Evolutionary conservation across 2,888 invertebrate species (phyloP).

Genomic region (Dynastes grantii): DNA sequence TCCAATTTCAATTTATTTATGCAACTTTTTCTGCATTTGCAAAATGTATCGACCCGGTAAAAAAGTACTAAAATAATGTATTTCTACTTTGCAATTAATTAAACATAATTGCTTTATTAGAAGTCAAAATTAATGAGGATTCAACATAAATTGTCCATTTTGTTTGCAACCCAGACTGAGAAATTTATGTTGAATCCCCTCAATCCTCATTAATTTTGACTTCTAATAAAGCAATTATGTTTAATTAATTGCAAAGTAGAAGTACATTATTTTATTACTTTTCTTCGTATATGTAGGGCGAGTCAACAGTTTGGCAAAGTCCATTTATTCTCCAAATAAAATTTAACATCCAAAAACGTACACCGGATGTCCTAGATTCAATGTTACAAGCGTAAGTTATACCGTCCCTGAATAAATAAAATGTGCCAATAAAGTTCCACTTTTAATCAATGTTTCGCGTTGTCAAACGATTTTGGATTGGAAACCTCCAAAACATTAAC

Average conservation of each 20-base stretch:
- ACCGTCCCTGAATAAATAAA: conserved; percentile 43
- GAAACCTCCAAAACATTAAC: too few species aligned
- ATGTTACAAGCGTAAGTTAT: background rate
- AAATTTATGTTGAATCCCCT: background rate
- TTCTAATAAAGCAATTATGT: background rate
- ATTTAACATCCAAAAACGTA: too few species aligned
- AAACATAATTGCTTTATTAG: background rate
- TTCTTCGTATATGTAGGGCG: too few species aligned
- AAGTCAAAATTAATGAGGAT: background rate
- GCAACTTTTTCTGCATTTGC: too few species aligned
- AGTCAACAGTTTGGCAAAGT: too few species aligned
- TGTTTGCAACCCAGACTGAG: background rate
- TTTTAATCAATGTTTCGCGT: conserved; percentile 18
- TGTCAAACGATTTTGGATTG: conserved; percentile 19
- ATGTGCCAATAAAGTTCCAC: background rate
- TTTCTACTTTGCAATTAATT: background rate
- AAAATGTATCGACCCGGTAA: too few species aligned
- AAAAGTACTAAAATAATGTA: background rate
- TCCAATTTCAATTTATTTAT: too few species aligned
- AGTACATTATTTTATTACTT: background rate
- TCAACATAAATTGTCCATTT: background rate
- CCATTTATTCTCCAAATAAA: background rate
- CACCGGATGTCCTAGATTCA: too few species aligned
- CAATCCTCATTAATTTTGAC: background rate
- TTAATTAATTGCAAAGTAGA: background rate